A percentile compares a stretch with the other conserved stretches of the same genome.
phyloP scores from a whole-genome alignment of 2,888 invertebrate genomes.

The Aspidapion aeneum region DNA sequence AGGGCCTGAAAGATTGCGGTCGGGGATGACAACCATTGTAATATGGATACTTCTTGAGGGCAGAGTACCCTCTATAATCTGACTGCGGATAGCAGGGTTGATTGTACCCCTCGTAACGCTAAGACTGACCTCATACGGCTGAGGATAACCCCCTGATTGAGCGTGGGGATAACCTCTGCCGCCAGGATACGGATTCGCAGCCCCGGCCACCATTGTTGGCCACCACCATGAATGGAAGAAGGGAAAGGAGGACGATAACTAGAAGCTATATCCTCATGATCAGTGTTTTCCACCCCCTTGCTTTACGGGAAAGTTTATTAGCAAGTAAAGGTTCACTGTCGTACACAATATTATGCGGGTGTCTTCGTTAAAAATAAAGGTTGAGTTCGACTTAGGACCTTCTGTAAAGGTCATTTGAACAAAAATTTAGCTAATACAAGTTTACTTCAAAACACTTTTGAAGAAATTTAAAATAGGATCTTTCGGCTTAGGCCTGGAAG shows the following conservation, averaged over 20 bases:
- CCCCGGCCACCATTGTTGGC: constrained; percentile 23
- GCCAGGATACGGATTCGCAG: constrained; percentile 24
- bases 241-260: constrained; percentile 33
- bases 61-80: constrained; percentile 11
- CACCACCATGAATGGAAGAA: constrained; percentile 18
- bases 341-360: constrained; percentile 81
- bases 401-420: too few species aligned
- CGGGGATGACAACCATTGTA: constrained; percentile 11
- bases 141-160: constrained; percentile 19
- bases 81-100: constrained; percentile 17
- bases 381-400: too few species aligned
- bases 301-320: constrained; percentile 41
- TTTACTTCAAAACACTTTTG: constrained; percentile 30
- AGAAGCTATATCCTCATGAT: constrained; percentile 31
- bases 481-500: constrained; percentile 24
- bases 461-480: constrained; percentile 41
- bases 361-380: constrained; percentile 93
- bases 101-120: constrained; percentile 18
- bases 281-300: constrained; percentile 32
- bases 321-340: constrained; percentile 47
- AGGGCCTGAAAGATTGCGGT: constrained; percentile 21
- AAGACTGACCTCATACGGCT: constrained; percentile 21
- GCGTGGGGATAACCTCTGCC: constrained; percentile 27
- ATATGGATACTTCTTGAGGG: not conserved
- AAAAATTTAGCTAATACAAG: too few species aligned